Base-by-base conservation (phyloP, 1,140 invertebrate genomes). In the Dolichoris vasculosae region DNA sequence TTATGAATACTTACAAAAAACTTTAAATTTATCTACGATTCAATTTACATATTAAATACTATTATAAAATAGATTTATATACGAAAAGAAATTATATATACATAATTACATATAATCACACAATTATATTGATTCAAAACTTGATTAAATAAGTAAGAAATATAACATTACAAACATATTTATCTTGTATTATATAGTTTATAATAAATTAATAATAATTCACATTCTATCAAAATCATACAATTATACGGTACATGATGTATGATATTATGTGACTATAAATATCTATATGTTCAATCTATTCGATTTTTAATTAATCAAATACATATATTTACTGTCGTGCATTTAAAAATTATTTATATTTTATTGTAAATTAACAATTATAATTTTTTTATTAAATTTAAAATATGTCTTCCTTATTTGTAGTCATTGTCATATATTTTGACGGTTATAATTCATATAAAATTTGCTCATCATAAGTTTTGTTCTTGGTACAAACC, bases 91-190 rank as follows among this genome's bases (percentile, higher is more conserved):
- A 67, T 71, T 71, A 48, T 71, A 82, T 48, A 55, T 83, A 76
- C 40, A 83, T 64, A 76, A 59, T 76, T 76, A 76, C 55, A 63
- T 82, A 26, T 73, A 82, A 73, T 38, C 55, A 82, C 67, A 82
- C 9, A 55, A 40, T 40, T 73, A 48, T 51, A 23, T 69, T 32
- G 0, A 51, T 11, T 63, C 20, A n/a, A 2, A 51, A 32, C 1
- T 79, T 26, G 15, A 38, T 38, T 35, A 79, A 63, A 79, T 79
- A 59, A 63, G 30, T 63, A 79, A 63, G 76, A 78, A 17, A 63
- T 26, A 32, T 32, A 79, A 2, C 38, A 38, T 35, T 30, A 4
- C 1, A 76, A 75, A 46, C 7, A 9, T 13, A 43, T 73, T 43
- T 73, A 20, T 30, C 15, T 46, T 40, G 0, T 46, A 30, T 48